Evolutionary conservation across 2,888 invertebrate species (phyloP), one percentile per base, ranked within the genome.

Genomic region (Cetonia aurata): DNA sequence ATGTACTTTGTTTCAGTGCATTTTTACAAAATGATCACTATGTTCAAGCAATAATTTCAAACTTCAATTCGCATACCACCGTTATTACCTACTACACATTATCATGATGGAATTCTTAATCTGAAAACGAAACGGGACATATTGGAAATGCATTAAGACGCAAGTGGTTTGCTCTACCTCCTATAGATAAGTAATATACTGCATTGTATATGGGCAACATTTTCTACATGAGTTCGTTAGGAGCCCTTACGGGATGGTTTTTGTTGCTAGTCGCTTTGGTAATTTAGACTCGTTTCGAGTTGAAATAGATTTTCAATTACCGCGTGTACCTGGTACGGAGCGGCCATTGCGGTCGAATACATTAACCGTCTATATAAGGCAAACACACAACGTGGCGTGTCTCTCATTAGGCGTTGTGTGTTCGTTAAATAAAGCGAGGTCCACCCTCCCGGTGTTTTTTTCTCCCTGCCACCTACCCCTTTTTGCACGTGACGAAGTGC

Each of bases 261-360:
- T 56, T 56, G 37, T 56, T 56, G 55, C 9, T 31, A 60, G 60
- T 60, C 46, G 60, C 60, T 60, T 60, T 31, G 25, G 60, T 60
- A 60, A 46, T 60, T 60, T 60, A 60, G 60, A 37, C 73, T 46
- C 60, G 60, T 46, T 60, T 60, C 60, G 31, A 60, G 72, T 74
- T 67, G 72, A 75, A 75, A 74, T 75, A 75, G 75, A 75, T 74
- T 75, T 75, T 75, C 75, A 75, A 75, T 75, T 75, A 75, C 60
- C 67, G 69, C 69, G 75, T 75, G 75, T 75, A 71, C 75, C 75
- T 70, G 75, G 75, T 67, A 75, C 75, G 69, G 74, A 66, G 69
- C 72, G 71, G 68, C 71, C 71, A 71, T 71, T 68, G 71, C 71
- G 70, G 65, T 57, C 70, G 70, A 70, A 66, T 70, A 66, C 66